Evolutionary conservation across 2,888 invertebrate genomes (phyloP), one percentile per base, ranked within the genome.

Genomic region (Caenorhabditis auriculariae): DNA sequence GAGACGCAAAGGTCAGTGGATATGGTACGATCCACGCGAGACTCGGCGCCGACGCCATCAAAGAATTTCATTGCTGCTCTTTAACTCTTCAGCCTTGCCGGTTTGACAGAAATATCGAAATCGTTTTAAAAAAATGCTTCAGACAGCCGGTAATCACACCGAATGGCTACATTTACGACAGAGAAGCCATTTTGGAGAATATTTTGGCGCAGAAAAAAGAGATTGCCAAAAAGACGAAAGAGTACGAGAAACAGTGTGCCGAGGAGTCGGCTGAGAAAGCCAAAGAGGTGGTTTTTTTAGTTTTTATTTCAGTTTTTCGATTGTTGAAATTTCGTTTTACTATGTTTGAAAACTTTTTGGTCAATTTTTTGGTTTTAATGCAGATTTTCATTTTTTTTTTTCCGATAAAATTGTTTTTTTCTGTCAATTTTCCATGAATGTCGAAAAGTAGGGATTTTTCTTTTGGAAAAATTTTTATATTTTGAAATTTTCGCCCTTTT

Each of bases 31-130:
- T 85, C 55, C 78, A 82, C 47, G 75, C 83, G 2, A 86, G 96
- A 77, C 87, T 96, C 47, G 93, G 93, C 4, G 96, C 93, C 82
- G 93, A 94, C 85, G 91, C 93, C 0, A 88, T 93, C 3, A 90
- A 91, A 84, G 91, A 90, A 81, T 99, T 96, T 82, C 98, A 99
- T 83, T 94, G 94, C 82, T 99, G 98, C 83, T 94, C 91, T 61
- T 84, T 99, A 53, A 94, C 93, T 1, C 85, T 99, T 58, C 98
- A 99, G 81, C 96, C 98, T 0, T 98, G 96, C 82, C 87, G 89
- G 76, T 88, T 37, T 45, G 17, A 23, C 23, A 32, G 42, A 39
- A 29, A n/a, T 37, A n/a, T 45, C 21, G 32, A 21, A 41, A 15
- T 58, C 48, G 23, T 17, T n/a, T 43, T 24, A 35, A 46, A 38